These are phyloP conservation scores for Spea multiplicata DNA, from an alignment of 2,113 vertebrate genomes.

Conservation along the genomic window DNA sequence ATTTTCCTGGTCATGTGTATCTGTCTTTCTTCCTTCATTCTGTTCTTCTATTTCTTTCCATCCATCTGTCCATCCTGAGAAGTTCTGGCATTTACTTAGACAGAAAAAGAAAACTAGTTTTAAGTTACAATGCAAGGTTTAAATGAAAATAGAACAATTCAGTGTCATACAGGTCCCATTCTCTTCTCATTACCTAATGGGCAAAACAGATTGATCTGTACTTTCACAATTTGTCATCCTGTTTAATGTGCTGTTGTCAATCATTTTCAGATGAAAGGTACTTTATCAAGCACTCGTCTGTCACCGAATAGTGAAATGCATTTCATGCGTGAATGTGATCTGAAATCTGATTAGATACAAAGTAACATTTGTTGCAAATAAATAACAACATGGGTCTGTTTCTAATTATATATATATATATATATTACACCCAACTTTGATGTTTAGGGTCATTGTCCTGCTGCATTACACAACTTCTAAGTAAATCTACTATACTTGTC, in stretches of 20 bases:
- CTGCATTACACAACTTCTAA: too few species aligned
- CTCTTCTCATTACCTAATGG: slow-evolving; percentile 69
- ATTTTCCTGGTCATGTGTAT: too few species aligned
- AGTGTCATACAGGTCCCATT: slow-evolving; percentile 69
- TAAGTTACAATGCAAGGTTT: slow-evolving; percentile 33
- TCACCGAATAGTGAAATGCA: slow-evolving; percentile 47
- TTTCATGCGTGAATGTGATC: slow-evolving; percentile 30
- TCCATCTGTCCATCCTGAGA: too few species aligned
- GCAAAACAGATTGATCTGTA: slow-evolving; percentile 73
- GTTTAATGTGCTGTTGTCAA: slow-evolving; percentile 56
- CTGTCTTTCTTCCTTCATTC: too few species aligned
- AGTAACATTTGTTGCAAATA: not conserved
- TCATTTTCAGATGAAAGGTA: slow-evolving; percentile 60
- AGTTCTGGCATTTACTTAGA: too few species aligned
- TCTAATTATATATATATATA: not conserved
- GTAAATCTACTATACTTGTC: too few species aligned
- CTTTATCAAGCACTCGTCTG: slow-evolving; percentile 54
- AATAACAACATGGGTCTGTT: too few species aligned
- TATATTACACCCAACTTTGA: too few species aligned
- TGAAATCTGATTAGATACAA: slow-evolving; percentile 44
- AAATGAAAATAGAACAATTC: slow-evolving; percentile 46
- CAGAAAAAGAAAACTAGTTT: slow-evolving; percentile 19
- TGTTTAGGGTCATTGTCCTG: too few species aligned
- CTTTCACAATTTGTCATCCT: slow-evolving; percentile 70
- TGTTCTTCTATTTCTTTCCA: too few species aligned